Evolutionary conservation across 2,113 vertebrate species (phyloP), one percentile per base, ranked within the genome.

Genomic region (Rhegmatorhina hoffmannsi): DNA sequence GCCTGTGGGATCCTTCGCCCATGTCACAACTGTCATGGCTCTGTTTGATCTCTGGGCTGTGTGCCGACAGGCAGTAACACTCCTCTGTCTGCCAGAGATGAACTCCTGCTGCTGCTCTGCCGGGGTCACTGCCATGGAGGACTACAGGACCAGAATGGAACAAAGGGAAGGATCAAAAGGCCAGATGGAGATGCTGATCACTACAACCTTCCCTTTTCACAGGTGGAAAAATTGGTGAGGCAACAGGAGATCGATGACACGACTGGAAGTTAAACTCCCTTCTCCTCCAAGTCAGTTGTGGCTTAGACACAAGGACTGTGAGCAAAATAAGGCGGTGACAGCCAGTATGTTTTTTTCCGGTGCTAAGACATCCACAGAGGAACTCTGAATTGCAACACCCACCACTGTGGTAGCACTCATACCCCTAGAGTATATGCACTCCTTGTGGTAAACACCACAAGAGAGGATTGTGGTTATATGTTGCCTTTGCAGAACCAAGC

Each of bases 21-120:
- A 6, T 38, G 40, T 53, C 29, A 16, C 52, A 67, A 31, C 18
- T 2, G 1, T 69, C 38, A 17, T 0, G 0, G 10, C 34, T 82
- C 25, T 1, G 1, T n/a, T 17, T 62, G 33, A 58, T 36, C 1
- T 0, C 34, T 38, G 46, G 34, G 38, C 63, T 64, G 34, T 62
- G 33, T 33, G 46, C 28, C 0, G 2, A 44, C 15, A 21, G 26
- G 18, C 44, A 29, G n/a, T 31, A 10, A 56, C 19, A 7, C n/a
- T 70, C 24, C 52, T 21, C 55, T 59, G 26, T 13, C 52, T 77
- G 29, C 29, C 25, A n/a, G 46, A 56, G 36, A 33, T 20, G 13
- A 24, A 40, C 17, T 64, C 44, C 55, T 63, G 62, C 29, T 69
- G n/a, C 49, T 79, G 58, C n/a, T 69, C 38, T 31, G 20, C 28